Evolutionary conservation across 2,888 invertebrate species (phyloP), one percentile per base, ranked within the genome.

Genomic region (Bombyx huttoni): DNA sequence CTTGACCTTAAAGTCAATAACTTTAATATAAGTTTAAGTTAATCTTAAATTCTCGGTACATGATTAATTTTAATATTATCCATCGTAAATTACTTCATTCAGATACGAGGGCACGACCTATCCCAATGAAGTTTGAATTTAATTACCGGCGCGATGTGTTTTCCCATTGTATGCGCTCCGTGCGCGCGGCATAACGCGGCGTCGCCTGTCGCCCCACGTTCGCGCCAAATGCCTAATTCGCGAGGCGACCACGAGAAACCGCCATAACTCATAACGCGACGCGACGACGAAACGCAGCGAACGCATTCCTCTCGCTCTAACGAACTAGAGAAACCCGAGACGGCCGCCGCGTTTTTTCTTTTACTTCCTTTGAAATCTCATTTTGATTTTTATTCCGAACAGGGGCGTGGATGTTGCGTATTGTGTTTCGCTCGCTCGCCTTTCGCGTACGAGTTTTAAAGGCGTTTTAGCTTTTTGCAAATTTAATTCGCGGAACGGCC

Each of bases 351-450:
- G 80, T 83, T 86, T 84, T 83, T 83, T 82, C 78, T 84, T 87
- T 84, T 85, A 76, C 78, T 77, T 81, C 79, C 78, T 83, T 85
- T 80, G 81, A 85, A 87, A 84, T 86, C 85, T 87, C 87, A 86
- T 87, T 88, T 86, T 82, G 81, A 85, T 84, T 82, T 86, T 85
- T 85, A 85, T 84, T 84, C 81, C 76, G 40, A 73, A 75, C 78
- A 81, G 87, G 89, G 89, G 89, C 89, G 89, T 83, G 86, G 80
- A 76, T 86, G 89, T 89, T 90, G 90, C 89, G 90, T 88, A 88
- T 81, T 84, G 76, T 84, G 82, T 81, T 81, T 74, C 78, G 70
- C 89, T 85, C 80, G 65, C 74, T 73, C 82, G 63, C 69, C 80
- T 65, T 74, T 73, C 82, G 63, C 69, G 65, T 66, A 61, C 67